Evolutionary conservation across 1,140 invertebrate genomes (phyloP).

Genomic region (Scaptomyza pallida): DNA sequence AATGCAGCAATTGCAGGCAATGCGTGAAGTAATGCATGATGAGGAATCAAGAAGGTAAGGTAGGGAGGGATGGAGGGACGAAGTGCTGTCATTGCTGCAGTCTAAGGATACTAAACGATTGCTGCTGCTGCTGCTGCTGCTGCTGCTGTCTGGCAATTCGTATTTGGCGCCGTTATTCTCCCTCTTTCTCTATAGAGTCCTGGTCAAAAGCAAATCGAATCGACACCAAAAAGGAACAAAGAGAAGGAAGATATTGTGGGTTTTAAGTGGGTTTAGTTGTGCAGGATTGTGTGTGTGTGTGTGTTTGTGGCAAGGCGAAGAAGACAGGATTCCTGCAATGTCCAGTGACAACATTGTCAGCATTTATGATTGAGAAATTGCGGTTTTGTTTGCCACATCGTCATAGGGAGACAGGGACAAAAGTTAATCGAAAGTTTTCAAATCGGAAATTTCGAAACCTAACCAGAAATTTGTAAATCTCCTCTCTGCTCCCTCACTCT

Average conservation of each 20-base stretch:
- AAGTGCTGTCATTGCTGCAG: too few species aligned
- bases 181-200: background rate
- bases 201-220: constrained; percentile 29
- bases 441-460: background rate
- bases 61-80: too few species aligned
- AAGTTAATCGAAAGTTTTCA: background rate
- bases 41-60: background rate
- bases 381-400: constrained; percentile 25
- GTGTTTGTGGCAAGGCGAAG: constrained; percentile 2
- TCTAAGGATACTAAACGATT: too few species aligned
- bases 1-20: constrained; percentile 13
- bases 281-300: constrained; percentile 1
- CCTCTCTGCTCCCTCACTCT: too few species aligned
- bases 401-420: background rate
- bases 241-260: too few species aligned
- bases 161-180: constrained; percentile 21
- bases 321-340: background rate
- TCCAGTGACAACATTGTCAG: constrained; percentile 33
- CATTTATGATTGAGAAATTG: constrained; percentile 54
- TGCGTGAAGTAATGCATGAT: constrained; percentile 19
- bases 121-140: background rate
- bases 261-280: background rate
- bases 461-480: background rate
- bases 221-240: background rate
- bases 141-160: constrained; percentile 8